Evolutionary conservation across 92 coral and sea anemone species (phyloP).

Genomic region (Bergia puertoricense): DNA sequence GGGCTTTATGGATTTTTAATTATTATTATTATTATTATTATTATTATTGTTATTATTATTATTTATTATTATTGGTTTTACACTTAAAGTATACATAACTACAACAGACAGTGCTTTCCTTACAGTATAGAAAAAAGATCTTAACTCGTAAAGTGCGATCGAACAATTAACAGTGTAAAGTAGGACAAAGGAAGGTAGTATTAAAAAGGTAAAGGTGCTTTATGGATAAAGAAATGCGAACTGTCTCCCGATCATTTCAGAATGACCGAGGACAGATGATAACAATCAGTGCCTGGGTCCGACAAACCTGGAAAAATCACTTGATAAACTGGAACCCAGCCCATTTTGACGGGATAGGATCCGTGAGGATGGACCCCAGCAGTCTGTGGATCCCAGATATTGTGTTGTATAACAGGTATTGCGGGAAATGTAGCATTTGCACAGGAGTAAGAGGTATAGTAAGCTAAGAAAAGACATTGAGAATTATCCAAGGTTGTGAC

Average conservation of each 20-base stretch:
- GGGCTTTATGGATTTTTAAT: neutral
- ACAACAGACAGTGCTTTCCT: too few species aligned
- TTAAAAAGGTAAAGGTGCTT: neutral
- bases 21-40: too few species aligned
- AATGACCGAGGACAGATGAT: conserved; percentile 85
- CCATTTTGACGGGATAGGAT: conserved; percentile 61
- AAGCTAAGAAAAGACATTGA: neutral
- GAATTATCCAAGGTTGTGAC: neutral
- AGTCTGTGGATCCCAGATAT: conserved; percentile 93
- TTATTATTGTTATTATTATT: too few species aligned
- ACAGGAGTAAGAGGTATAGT: neutral
- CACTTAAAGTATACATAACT: too few species aligned
- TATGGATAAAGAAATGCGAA: neutral
- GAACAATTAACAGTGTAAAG: too few species aligned
- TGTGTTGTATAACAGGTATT: conserved; percentile 91
- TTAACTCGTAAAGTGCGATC: too few species aligned
- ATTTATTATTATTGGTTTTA: too few species aligned
- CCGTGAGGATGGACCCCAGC: conserved; percentile 70
- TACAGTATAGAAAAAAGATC: too few species aligned
- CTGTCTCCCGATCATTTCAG: conserved; percentile 34
- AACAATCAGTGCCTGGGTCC: conserved; percentile 87
- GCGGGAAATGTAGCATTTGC: neutral
- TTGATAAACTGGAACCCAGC: conserved; percentile 74
- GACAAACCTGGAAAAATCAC: conserved; percentile 94
- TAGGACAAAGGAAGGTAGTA: too few species aligned